Conservation (phyloP, 2,888 invertebrate genomes). For the Panopea generosa region DNA sequence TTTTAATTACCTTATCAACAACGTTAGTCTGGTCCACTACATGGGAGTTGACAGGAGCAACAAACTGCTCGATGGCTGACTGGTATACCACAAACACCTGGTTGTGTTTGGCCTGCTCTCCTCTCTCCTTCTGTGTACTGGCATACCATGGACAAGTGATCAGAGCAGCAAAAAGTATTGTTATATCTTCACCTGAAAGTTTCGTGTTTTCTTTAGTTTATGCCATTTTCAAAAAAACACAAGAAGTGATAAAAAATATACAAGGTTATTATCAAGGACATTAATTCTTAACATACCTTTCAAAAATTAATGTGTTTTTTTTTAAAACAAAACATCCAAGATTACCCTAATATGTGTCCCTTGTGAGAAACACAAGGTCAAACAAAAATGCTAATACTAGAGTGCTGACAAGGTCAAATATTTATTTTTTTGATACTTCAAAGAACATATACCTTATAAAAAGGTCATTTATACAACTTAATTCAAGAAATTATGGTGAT, state of each 20-base stretch:
- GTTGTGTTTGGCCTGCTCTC: constrained; percentile 81
- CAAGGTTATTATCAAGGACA: background rate
- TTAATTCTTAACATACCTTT: background rate
- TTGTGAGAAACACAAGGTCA: too few relatives aligned
- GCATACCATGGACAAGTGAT: constrained; percentile 80
- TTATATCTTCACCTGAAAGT: constrained; percentile 62
- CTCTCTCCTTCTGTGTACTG: constrained; percentile 75
- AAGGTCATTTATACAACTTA: too few relatives aligned
- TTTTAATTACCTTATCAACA: constrained; percentile 77
- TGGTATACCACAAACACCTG: constrained; percentile 76
- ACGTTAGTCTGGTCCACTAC: constrained; percentile 73
- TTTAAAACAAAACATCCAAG: too few relatives aligned
- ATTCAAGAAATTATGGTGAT: too few relatives aligned
- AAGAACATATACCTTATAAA: too few relatives aligned
- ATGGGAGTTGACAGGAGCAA: constrained; percentile 77
- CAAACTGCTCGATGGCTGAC: constrained; percentile 70
- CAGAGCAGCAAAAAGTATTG: constrained; percentile 68
- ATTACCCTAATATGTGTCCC: too few relatives aligned
- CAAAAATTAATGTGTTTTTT: too few relatives aligned
- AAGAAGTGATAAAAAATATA: background rate
- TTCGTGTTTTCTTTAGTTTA: too few relatives aligned
- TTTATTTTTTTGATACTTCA: too few relatives aligned
- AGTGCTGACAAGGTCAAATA: too few relatives aligned
- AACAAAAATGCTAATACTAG: too few relatives aligned
- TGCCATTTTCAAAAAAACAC: too few relatives aligned